Base-by-base conservation (phyloP, 2,888 invertebrate species). In the Athrips mouffetella region DNA sequence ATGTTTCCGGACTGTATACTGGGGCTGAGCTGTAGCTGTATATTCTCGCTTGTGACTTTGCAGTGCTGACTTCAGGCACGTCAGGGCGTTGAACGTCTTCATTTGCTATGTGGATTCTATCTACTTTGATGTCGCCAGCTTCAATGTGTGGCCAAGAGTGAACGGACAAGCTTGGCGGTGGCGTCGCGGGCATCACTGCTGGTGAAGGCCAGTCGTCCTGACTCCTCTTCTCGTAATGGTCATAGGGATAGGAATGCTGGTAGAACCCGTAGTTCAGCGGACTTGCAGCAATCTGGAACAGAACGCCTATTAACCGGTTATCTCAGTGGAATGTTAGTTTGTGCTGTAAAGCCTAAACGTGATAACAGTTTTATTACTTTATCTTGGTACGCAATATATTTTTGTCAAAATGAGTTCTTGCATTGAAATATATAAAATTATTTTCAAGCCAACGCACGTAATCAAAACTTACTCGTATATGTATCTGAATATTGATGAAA, bases 191-290 rank as follows among this genome's bases (percentile, higher is more conserved):
- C 80, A 86, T 80, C 63, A 79, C 31, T 0, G 62, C 68, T 16
- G 65, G 74, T 59, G 71, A 58, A 0, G 71, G 70, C 81, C 80
- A 83, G 52, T 76, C 72, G 27, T 76, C 70, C 7, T 72, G 67
- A 54, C 84, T 83, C 53, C 89, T 64, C 57, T 80, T 86, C 53
- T 89, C 89, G 47, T 76, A 83, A 59, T 85, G 81, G n/a, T 86
- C 86, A 55, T 85, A 78, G 8, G 80, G 72, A 11, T 18, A 21
- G 48, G 90, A 88, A 2, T 89, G 73, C 53, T 92, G 92, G 71
- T 94, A 94, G 44, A 94, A 89, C 15, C 94, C 94, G 68, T 94
- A 94, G 83, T 91, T 94, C 52, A 94, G 67, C 73, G 94, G 92
- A 80, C 90, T 93, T 60, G 93, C 89, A 63, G 93, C 93, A 64